Percentiles rank a stretch among this genome's conserved stretches.
Conservation (phyloP, 2,797 vertebrate genomes). For the Chaetodon trifasciatus region DNA sequence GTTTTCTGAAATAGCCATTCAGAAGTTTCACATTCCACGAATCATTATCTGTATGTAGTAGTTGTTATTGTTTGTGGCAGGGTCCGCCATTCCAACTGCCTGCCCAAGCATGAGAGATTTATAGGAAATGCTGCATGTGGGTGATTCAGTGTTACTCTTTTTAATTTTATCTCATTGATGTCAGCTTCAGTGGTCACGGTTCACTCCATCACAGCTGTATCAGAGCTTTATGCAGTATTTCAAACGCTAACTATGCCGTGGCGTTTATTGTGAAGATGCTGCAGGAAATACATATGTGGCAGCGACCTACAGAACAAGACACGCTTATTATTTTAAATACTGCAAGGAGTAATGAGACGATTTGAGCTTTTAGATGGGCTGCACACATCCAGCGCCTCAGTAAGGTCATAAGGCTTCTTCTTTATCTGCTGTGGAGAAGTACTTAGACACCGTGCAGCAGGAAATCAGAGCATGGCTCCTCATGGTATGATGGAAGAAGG, state of each 20-base stretch:
- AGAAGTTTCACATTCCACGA: neutral
- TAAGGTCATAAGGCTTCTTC: neutral
- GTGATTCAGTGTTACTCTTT: neutral
- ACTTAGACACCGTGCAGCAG: neutral
- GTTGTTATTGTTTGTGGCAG: neutral
- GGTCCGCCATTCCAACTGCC: neutral
- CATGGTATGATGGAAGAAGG: neutral
- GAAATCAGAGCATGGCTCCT: neutral
- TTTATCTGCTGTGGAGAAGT: neutral
- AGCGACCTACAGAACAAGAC: neutral
- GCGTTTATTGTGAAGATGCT: neutral
- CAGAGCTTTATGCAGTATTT: neutral
- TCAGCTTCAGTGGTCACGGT: neutral
- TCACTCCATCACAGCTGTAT: neutral
- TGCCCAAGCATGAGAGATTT: neutral
- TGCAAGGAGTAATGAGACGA: neutral
- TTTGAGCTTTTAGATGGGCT: neutral
- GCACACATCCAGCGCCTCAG: neutral
- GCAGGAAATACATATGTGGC: neutral
- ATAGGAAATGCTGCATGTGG: neutral
- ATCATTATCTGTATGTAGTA: neutral
- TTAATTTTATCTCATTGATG: neutral
- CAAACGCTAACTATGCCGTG: neutral
- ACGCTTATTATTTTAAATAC: neutral
- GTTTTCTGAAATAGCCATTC: no score